Evolutionary conservation across 2,888 invertebrate genomes (phyloP), one percentile per base, ranked within the genome.

Genomic region (Taenaris catops): DNA sequence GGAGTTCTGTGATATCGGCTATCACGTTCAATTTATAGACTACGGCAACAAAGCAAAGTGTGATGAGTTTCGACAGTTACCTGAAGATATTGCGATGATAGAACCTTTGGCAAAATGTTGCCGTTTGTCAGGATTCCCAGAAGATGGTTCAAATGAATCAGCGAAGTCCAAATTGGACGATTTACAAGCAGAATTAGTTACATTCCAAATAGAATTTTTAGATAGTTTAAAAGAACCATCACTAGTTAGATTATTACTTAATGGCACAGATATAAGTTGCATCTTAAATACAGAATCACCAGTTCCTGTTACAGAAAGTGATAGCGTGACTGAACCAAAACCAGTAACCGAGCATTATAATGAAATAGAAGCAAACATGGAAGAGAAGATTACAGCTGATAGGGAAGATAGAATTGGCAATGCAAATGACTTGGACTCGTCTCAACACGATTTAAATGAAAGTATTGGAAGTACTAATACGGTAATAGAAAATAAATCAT

Each of bases 41-140:
- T 93, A 91, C 51, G 93, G 93, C 1, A 92, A 92, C 55, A 90
- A 91, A 25, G 89, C 91, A 3, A 79, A 88, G 25, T 89, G 90
- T 35, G 86, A 81, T 31, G 89, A 89, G 44, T 81, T 92, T 34
- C 86, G 88, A 34, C 79, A 80, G 33, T 75, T 93, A 14, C 92
- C 93, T 0, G 88, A 89, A 44, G 89, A 91, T 29, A 57, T 93
- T 0, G 71, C 84, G 0, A 53, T 69, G 6, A 83, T 90, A 23
- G 88, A 90, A 25, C 88, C 91, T 0, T 63, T 92, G 28, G 91
- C 92, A 0, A 89, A 90, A 48, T 91, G 91, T 55, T 92, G 92
- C 50, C 78, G 88, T 4, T 60, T 93, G 18, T 73, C 79, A 21
- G 73, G 87, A 25, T 80, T 88, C 0, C 62, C 69, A 5, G 88